A percentile compares a stretch with the other conserved stretches of the same genome.
Conservation (phyloP, 2,113 vertebrate genomes). For the Leuciscus idus region DNA sequence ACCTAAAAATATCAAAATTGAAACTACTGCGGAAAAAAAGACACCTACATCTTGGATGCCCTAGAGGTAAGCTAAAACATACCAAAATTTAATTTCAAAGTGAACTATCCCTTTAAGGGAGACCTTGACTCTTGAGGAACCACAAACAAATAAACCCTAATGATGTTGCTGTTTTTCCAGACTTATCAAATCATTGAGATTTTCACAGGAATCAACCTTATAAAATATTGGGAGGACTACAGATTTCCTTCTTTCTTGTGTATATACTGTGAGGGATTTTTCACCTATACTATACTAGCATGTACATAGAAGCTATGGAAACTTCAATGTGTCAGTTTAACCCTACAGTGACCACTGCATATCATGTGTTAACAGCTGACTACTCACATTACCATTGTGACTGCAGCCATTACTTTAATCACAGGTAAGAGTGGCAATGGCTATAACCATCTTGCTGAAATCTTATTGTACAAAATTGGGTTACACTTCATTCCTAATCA, state of each 20-base stretch:
- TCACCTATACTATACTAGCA: not conserved
- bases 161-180: not conserved
- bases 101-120: not conserved
- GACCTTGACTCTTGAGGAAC: not conserved
- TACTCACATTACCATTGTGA: slow-evolving; percentile 37
- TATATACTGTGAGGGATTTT: not conserved
- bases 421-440: not conserved
- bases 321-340: slow-evolving; percentile 21
- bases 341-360: slow-evolving; percentile 19
- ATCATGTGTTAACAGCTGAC: slow-evolving; percentile 24
- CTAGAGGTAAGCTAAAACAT: no score
- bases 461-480: not conserved
- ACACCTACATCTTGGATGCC: no score
- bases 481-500: not conserved
- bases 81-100: no score
- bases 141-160: not conserved
- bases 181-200: not conserved
- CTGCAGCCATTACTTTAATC: slow-evolving; percentile 12
- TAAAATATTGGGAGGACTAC: not conserved
- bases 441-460: not conserved
- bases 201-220: not conserved
- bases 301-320: not conserved
- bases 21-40: no score
- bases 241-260: not conserved
- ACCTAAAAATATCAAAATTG: no score